Conservation (phyloP, 53 echinoderm and acorn worm genomes). For the Holothuria leucospilota region DNA sequence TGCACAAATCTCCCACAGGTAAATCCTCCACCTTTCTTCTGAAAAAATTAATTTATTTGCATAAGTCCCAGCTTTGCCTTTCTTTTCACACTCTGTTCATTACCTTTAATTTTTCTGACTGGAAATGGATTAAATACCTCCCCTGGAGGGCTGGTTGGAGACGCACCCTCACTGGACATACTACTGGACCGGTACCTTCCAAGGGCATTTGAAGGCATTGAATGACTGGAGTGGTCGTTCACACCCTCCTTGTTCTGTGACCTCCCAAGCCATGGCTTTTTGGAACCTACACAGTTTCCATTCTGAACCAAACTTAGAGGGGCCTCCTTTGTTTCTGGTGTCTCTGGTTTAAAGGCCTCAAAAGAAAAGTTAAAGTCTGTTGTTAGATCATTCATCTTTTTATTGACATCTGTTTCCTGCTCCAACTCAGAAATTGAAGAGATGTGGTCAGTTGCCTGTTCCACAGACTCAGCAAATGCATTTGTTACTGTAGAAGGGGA, state of each 20-base stretch:
- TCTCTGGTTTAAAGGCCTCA: conserved; percentile 78
- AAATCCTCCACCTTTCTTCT: too few species aligned
- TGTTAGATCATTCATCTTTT: conserved; percentile 58
- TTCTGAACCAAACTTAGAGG: not conserved
- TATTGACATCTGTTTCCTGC: not conserved
- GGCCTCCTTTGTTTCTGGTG: conserved; percentile 37
- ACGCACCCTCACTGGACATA: conserved; percentile 55
- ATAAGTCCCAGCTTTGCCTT: conserved; percentile 71
- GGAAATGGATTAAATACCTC: conserved; percentile 91
- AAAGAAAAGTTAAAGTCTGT: conserved; percentile 76
- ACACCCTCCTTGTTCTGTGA: conserved; percentile 39
- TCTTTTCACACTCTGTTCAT: conserved; percentile 65
- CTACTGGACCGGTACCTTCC: conserved; percentile 22
- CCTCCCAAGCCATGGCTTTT: conserved; percentile 50
- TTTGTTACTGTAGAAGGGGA: not conserved
- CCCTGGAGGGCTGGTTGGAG: conserved; percentile 52
- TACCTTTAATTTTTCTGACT: conserved; percentile 66
- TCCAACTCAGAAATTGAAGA: conserved; percentile 27
- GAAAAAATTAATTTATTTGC: conserved; percentile 5
- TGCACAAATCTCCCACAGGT: too few species aligned
- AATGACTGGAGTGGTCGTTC: not conserved
- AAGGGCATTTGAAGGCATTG: not conserved
- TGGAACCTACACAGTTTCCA: conserved; percentile 49
- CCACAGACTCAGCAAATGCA: conserved; percentile 21
- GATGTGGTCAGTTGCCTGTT: not conserved